Evolutionary conservation across 2,888 invertebrate species (phyloP).

Genomic region (Agrotis clavis): DNA sequence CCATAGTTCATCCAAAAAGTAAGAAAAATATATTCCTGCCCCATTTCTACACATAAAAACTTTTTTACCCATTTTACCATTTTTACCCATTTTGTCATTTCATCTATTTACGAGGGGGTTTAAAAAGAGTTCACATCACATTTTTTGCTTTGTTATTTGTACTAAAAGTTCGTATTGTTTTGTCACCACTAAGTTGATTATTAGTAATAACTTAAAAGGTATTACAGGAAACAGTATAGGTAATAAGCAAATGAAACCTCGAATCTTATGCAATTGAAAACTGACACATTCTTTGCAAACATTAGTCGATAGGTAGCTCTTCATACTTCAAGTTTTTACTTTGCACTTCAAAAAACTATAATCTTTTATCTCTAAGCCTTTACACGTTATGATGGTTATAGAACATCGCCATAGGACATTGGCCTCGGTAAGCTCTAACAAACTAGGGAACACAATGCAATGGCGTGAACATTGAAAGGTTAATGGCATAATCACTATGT

Average conservation of each 20-base stretch:
- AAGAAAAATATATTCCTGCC: too few species aligned
- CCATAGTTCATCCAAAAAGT: too few species aligned
- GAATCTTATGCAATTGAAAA: neutral
- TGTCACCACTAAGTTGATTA: neutral
- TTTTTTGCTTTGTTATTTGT: too few species aligned
- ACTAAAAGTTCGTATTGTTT: neutral
- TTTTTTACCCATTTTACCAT: too few species aligned
- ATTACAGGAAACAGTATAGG: neutral
- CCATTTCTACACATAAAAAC: too few species aligned
- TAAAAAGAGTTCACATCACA: too few species aligned
- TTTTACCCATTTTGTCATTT: too few species aligned
- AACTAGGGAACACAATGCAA: slow-evolving; percentile 12
- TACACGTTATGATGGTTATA: slow-evolving; percentile 16
- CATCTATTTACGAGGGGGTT: too few species aligned
- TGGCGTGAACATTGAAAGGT: slow-evolving; percentile 41
- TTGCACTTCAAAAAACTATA: slow-evolving; percentile 17
- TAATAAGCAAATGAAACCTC: neutral
- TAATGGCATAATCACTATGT: slow-evolving; percentile 38
- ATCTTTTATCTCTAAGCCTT: slow-evolving; percentile 16
- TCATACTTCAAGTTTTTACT: slow-evolving; percentile 2
- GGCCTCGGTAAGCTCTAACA: slow-evolving; percentile 3
- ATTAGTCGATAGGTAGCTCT: neutral
- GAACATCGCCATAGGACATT: slow-evolving; percentile 16
- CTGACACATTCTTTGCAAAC: slow-evolving; percentile 1
- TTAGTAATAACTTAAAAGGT: neutral